phyloP scores from a whole-genome alignment of 1,140 invertebrate species.

The Aethina tumida region DNA sequence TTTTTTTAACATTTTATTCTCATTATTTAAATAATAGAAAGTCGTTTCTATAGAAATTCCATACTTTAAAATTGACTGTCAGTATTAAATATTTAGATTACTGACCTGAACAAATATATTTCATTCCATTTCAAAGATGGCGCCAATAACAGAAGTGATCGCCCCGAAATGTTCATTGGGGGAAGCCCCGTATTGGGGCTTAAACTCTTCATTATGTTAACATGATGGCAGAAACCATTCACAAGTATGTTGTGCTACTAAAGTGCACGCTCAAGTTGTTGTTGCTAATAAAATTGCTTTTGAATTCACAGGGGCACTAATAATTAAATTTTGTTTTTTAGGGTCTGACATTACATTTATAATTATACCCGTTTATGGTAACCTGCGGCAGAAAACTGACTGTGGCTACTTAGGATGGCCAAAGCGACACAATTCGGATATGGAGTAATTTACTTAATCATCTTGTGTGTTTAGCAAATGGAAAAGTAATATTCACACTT shows the following conservation, averaged over 20 bases:
- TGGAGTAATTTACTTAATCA: no score
- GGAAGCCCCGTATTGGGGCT: slow-evolving; percentile 60
- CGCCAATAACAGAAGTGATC: no score
- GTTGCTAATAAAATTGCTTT: slow-evolving; percentile 28
- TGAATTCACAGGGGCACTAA: background rate
- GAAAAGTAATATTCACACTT: slow-evolving; percentile 22
- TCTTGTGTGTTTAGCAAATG: slow-evolving; percentile 28
- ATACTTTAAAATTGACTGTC: no score
- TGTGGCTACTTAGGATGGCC: slow-evolving; percentile 24
- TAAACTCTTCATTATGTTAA: slow-evolving; percentile 50
- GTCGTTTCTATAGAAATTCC: no score
- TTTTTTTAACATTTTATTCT: no score
- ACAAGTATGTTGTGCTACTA: slow-evolving; percentile 42
- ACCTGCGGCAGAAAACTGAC: slow-evolving; percentile 18
- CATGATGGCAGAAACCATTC: slow-evolving; percentile 43
- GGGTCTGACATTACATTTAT: slow-evolving; percentile 1
- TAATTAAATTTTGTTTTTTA: background rate
- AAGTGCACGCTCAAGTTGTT: slow-evolving; percentile 36
- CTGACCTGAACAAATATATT: no score
- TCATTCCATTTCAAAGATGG: no score
- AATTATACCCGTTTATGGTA: slow-evolving; percentile 17
- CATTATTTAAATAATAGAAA: no score
- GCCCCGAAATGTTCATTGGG: no score
- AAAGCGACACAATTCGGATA: slow-evolving; percentile 10
- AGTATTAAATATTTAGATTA: no score